Conservation (phyloP, 2,888 invertebrate species). For the Synanthedon myopaeformis region DNA sequence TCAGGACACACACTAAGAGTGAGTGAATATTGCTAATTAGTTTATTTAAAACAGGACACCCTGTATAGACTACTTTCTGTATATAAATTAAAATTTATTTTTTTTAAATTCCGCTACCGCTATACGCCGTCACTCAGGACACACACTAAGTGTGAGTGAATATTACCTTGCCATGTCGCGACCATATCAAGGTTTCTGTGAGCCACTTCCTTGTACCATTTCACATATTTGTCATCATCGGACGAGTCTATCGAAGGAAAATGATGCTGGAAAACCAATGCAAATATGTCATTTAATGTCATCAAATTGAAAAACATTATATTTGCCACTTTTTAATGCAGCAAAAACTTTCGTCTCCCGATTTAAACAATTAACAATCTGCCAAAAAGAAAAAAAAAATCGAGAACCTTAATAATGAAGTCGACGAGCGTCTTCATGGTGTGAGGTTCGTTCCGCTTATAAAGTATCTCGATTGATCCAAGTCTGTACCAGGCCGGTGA, state of each 20-base stretch:
- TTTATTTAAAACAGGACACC: too few relatives aligned
- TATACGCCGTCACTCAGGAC: too few relatives aligned
- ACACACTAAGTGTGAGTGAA: too few relatives aligned
- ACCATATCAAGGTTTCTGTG: conserved; percentile 70
- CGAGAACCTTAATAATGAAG: conserved; percentile 48
- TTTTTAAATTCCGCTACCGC: too few relatives aligned
- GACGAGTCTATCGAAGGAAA: conserved; percentile 35
- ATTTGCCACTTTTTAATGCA: too few relatives aligned
- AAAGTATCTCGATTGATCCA: conserved; percentile 74
- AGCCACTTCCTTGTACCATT: conserved; percentile 67
- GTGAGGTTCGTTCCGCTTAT: conserved; percentile 53
- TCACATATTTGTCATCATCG: conserved; percentile 44
- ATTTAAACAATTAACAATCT: too few relatives aligned
- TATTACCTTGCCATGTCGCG: conserved; percentile 69
- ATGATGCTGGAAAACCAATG: conserved; percentile 29
- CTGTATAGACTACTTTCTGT: too few relatives aligned
- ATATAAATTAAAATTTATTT: too few relatives aligned
- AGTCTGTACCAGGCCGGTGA: conserved; percentile 72
- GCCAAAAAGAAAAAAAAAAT: neutral
- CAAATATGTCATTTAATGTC: too few relatives aligned
- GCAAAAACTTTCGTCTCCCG: too few relatives aligned
- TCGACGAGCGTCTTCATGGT: conserved; percentile 61
- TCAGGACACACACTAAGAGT: too few relatives aligned
- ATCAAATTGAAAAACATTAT: too few relatives aligned
- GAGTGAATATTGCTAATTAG: neutral